A percentile compares a stretch with the other conserved stretches of the same genome.
phyloP scores from a whole-genome alignment of 2,888 invertebrate genomes.

The Plagiodera versicolora region DNA sequence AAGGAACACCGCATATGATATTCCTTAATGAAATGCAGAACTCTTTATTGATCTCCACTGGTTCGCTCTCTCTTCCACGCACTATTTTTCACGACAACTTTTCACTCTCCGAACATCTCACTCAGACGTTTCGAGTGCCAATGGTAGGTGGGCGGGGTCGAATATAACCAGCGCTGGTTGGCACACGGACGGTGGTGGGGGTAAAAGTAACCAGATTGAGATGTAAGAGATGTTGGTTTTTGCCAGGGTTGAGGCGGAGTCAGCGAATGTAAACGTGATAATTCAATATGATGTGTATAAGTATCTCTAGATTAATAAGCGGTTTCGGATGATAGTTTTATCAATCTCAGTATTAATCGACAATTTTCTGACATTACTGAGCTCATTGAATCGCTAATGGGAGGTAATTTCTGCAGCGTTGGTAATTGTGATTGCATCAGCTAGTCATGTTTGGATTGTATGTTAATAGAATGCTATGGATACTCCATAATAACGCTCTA shows the following conservation, averaged over 20 bases:
- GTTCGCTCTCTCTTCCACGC: constrained; percentile 13
- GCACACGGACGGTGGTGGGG: constrained; percentile 42
- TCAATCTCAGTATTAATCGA: constrained; percentile 45
- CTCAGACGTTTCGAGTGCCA: constrained; percentile 45
- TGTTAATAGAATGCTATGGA: no score
- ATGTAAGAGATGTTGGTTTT: constrained; percentile 57
- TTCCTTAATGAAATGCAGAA: not conserved
- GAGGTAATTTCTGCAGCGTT: not conserved
- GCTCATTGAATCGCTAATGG: constrained; percentile 4
- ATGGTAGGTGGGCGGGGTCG: constrained; percentile 47
- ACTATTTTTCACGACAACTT: constrained; percentile 9
- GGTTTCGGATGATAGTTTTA: constrained; percentile 52
- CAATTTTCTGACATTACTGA: constrained; percentile 27
- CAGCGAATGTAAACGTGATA: constrained; percentile 47
- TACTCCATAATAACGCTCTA: no score
- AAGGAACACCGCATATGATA: not conserved
- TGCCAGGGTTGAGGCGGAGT: constrained; percentile 49
- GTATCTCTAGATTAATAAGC: constrained; percentile 50
- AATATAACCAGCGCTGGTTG: constrained; percentile 41
- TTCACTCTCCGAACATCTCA: constrained; percentile 40
- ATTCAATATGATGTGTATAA: constrained; percentile 50
- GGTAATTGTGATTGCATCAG: no score
- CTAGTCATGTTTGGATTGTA: no score
- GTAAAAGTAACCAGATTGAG: constrained; percentile 48
- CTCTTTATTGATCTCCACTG: constrained; percentile 12